Evolutionary conservation across 2,888 invertebrate genomes (phyloP), one percentile per base, ranked within the genome.

Genomic region (Smittia sp.): DNA sequence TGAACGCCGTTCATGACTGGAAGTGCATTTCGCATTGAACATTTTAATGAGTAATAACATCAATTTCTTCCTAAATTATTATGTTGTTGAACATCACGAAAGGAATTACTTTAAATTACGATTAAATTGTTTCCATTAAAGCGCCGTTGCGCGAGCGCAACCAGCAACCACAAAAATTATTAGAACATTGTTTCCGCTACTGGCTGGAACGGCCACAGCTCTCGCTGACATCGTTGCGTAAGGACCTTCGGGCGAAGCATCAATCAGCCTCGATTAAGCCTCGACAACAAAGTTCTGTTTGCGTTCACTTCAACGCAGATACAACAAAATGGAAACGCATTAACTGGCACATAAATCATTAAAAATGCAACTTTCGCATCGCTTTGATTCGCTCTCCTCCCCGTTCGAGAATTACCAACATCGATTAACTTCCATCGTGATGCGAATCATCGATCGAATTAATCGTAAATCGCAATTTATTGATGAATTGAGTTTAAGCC

Each of bases 311-410:
- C 32, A 9, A 3, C 9, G 32, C n/a, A n/a, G n/a, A 11, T 38
- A 38, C 6, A 46, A 46, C 46, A 46, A 46, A 46, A 46, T 46
- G 46, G 46, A 46, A 46, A n/a, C 46, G 6, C 46, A n/a, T 46
- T 46, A 15, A 13, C n/a, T 46, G 15, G n/a, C 46, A 46, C 4
- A 11, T 46, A n/a, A 46, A 46, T 46, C 46, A 46, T 46, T 46
- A 46, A 46, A 38, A 46, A 46, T 11, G 15, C 46, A 46, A 46
- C 15, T 11, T 46, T 46, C 46, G 15, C 15, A 32, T 3, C 15
- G 46, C 46, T 46, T 46, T 46, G 46, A 46, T 46, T 46, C 46
- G 46, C 46, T n/a, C 46, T 46, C n/a, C 46, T 46, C 46, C 15
- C 15, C 15, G 46, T n/a, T 13, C 6, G 2, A 15, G n/a, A n/a